These are phyloP conservation scores for Pelagia noctiluca DNA, from an alignment of 30 jellyfish, hydroid and myxozoan genomes.

Conservation along the genomic window DNA sequence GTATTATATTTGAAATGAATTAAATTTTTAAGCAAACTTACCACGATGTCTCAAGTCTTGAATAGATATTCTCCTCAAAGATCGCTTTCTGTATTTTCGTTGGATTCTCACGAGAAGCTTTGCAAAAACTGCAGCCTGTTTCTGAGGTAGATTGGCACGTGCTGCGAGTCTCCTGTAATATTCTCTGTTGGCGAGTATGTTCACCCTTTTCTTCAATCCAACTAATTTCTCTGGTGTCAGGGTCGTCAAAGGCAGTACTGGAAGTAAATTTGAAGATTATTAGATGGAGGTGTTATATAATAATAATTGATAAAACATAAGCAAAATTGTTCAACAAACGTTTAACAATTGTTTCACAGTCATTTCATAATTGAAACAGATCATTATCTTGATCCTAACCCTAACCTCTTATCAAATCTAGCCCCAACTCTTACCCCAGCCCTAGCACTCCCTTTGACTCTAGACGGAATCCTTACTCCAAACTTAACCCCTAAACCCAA, in stretches of 20 bases:
- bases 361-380: not conserved
- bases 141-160: constrained; percentile 17
- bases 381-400: not conserved
- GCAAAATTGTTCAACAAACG: not conserved
- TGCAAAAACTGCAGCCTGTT: constrained; percentile 49
- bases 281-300: not conserved
- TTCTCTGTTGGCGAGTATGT: constrained; percentile 7
- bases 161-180: constrained; percentile 23
- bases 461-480: too few relatives aligned
- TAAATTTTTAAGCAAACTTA: not conserved
- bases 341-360: too few relatives aligned
- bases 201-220: not conserved
- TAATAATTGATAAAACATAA: not conserved
- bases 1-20: not conserved
- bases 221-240: not conserved
- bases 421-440: not conserved
- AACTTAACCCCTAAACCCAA: too few relatives aligned
- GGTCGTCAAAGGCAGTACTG: not conserved
- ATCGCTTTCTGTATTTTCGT: constrained; percentile 57
- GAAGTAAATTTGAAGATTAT: not conserved
- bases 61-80: constrained; percentile 45
- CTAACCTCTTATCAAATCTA: not conserved
- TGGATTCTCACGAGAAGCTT: constrained; percentile 46
- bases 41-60: constrained; percentile 53
- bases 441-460: too few relatives aligned